These are phyloP conservation scores for Penaeus indicus DNA, from an alignment of 1,140 invertebrate genomes.

Conservation along the genomic window DNA sequence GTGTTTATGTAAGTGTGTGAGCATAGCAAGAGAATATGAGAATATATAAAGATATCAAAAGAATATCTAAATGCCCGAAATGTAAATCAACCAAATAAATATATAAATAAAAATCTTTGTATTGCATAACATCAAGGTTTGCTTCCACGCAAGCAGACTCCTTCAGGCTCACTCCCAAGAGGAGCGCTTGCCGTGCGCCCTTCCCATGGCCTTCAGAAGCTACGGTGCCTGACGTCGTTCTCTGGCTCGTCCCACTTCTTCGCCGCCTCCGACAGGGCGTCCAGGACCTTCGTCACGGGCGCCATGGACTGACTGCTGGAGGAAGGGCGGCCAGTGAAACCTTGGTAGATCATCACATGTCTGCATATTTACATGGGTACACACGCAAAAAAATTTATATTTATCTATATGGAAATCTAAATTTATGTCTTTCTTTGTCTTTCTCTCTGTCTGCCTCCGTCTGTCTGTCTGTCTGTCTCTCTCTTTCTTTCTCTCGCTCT, in stretches of 20 bases:
- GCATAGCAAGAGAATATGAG: background rate
- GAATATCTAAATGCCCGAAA: too few relatives aligned
- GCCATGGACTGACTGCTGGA: background rate
- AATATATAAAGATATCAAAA: too few relatives aligned
- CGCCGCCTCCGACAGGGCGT: slow-evolving; percentile 1
- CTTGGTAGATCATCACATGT: background rate
- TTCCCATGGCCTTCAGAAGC: background rate
- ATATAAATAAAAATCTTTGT: too few relatives aligned
- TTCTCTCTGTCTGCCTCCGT: too few relatives aligned
- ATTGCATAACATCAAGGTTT: too few relatives aligned
- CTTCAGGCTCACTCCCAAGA: too few relatives aligned
- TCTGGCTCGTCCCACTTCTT: slow-evolving; percentile 15
- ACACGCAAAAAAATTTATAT: background rate
- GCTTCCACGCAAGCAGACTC: too few relatives aligned
- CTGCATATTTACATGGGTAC: background rate
- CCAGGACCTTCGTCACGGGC: slow-evolving; percentile 12
- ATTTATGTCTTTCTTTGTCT: background rate
- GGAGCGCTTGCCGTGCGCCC: background rate
- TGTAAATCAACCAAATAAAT: too few relatives aligned
- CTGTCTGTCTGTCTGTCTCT: too few relatives aligned
- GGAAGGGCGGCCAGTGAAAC: background rate
- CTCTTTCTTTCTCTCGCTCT: too few relatives aligned
- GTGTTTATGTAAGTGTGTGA: background rate
- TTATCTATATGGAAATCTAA: background rate
- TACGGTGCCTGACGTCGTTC: background rate